These are phyloP conservation scores for Tanaodytes sp. DNA, from an alignment of 2,888 invertebrate species.

Conservation along the genomic window DNA sequence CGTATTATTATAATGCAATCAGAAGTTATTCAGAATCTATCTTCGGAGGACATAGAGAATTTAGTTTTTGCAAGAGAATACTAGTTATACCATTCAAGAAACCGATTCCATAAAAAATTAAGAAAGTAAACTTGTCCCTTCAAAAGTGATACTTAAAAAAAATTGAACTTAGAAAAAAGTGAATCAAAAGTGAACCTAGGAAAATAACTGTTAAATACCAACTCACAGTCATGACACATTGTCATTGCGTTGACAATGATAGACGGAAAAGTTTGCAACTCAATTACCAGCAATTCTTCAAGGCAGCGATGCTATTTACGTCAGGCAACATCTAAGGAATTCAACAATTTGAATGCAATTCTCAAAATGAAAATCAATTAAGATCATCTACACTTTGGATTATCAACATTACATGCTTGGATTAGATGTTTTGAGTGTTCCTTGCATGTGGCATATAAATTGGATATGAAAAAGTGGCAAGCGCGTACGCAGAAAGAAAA, in stretches of 20 bases:
- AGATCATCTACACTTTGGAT: not conserved
- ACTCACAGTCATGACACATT: conserved; percentile 34
- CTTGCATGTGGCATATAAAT: not conserved
- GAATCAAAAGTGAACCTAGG: no score
- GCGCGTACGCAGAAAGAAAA: not conserved
- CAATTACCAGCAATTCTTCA: not conserved
- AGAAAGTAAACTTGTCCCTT: not conserved
- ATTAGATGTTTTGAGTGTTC: not conserved
- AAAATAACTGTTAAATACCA: no score
- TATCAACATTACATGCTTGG: not conserved
- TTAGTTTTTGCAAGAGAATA: not conserved
- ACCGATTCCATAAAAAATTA: not conserved
- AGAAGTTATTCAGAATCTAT: not conserved
- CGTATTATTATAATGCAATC: not conserved
- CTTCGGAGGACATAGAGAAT: not conserved
- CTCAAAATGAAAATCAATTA: not conserved
- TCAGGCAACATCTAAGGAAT: not conserved
- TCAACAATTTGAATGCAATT: not conserved
- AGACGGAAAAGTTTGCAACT: not conserved
- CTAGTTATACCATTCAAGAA: not conserved
- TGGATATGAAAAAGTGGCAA: not conserved
- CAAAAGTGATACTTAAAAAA: no score
- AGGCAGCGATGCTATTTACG: not conserved
- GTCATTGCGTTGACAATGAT: not conserved
- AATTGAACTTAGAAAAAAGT: no score